Percentiles rank a stretch among this genome's conserved stretches.
Conservation (phyloP, 2,888 invertebrate genomes). For the Nebria brevicollis region DNA sequence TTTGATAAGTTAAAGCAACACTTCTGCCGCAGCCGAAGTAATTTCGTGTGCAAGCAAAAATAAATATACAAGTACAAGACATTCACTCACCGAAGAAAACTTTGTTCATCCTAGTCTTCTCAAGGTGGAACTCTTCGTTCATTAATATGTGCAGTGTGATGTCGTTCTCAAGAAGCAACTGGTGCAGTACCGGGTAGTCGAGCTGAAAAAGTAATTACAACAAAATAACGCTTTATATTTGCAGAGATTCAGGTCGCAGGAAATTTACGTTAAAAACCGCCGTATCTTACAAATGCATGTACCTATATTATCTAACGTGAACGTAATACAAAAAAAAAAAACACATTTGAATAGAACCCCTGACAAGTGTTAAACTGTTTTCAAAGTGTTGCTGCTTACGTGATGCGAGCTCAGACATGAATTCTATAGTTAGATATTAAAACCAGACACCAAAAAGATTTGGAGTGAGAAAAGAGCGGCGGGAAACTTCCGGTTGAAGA, state of each 20-base stretch:
- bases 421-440: background rate
- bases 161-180: constrained; percentile 82
- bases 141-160: constrained; percentile 85
- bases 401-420: background rate
- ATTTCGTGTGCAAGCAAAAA: background rate
- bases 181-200: constrained; percentile 85
- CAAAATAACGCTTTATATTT: constrained; percentile 41
- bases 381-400: constrained; percentile 51
- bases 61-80: constrained; percentile 36
- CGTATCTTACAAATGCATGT: constrained; percentile 51
- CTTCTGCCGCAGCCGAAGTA: background rate
- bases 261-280: constrained; percentile 50
- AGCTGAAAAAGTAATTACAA: constrained; percentile 65
- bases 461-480: background rate
- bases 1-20: background rate
- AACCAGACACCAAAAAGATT: background rate
- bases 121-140: constrained; percentile 81
- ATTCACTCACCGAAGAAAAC: constrained; percentile 76
- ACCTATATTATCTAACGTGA: constrained; percentile 53
- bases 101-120: constrained; percentile 76
- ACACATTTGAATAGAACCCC: constrained; percentile 16
- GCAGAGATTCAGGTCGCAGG: constrained; percentile 47
- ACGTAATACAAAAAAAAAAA: constrained; percentile 52
- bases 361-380: constrained; percentile 55
- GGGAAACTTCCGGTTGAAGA: constrained; percentile 28